Percentiles rank a stretch among this genome's conserved stretches.
These are phyloP conservation scores for Leptobrachium ailaonicum DNA, from an alignment of 2,113 vertebrate species.

Conservation along the genomic window DNA sequence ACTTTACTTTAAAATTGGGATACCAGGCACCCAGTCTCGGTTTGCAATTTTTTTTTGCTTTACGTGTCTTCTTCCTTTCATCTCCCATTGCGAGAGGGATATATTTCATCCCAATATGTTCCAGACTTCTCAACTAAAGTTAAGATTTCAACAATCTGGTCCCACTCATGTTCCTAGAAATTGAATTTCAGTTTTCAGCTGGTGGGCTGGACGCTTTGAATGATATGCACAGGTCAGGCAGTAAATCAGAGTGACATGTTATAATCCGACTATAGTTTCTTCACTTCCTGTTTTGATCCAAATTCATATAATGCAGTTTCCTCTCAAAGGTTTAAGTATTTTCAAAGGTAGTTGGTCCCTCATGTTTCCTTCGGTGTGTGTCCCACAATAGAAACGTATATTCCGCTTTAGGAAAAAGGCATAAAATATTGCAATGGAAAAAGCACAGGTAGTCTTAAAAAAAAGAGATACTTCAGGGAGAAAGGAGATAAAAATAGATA, in stretches of 20 bases:
- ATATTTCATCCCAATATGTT: conserved; percentile 22
- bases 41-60: conserved; percentile 1
- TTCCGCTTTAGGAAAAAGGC: not conserved
- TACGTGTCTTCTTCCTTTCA: not conserved
- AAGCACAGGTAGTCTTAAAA: too few species aligned
- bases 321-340: not conserved
- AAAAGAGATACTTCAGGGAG: too few species aligned
- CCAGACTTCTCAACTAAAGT: conserved; percentile 20
- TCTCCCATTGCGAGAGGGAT: conserved; percentile 17
- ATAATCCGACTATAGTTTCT: conserved; percentile 5
- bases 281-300: conserved; percentile 4
- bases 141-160: conserved; percentile 41
- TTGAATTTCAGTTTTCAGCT: conserved; percentile 31
- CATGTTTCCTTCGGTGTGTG: not conserved
- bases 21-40: not conserved
- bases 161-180: conserved; percentile 44
- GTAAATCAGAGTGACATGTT: conserved; percentile 28
- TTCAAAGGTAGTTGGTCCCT: not conserved
- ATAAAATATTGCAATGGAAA: not conserved
- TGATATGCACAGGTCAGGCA: conserved; percentile 10
- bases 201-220: conserved; percentile 28
- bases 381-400: not conserved
- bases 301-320: not conserved
- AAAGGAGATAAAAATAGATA: too few species aligned
- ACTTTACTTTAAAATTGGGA: not conserved